Percentiles rank a stretch among this genome's conserved stretches.
Evolutionary conservation across 2,797 vertebrate species (phyloP).

Genomic region (Sebastes flavidus): DNA sequence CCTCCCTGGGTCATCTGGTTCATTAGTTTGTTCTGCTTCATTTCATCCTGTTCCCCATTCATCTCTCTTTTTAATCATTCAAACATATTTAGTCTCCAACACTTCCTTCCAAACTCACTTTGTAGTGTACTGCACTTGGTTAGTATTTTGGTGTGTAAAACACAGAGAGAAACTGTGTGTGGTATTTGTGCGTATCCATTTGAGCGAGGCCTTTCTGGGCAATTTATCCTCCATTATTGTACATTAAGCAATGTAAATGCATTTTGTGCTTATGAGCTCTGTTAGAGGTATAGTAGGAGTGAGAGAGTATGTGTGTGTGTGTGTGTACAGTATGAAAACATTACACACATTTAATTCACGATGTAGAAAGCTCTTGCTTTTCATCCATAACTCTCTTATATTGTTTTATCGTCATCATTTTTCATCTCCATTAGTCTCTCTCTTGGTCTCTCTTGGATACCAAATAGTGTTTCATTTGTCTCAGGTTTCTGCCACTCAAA

Average conservation of each 20-base stretch:
- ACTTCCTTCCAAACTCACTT: background rate
- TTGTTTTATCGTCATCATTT: background rate
- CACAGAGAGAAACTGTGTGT: background rate
- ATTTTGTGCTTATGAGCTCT: background rate
- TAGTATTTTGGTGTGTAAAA: background rate
- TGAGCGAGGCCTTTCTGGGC: background rate
- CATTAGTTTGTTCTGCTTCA: slow-evolving; percentile 6
- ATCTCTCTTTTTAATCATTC: background rate
- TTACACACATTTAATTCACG: background rate
- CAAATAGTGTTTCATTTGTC: slow-evolving; percentile 63
- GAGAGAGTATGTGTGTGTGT: background rate
- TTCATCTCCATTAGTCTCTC: background rate
- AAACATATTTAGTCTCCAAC: background rate
- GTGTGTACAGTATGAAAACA: background rate
- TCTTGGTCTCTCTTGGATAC: background rate
- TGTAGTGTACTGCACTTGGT: background rate
- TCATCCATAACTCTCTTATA: background rate
- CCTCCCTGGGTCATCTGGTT: slow-evolving; percentile 18
- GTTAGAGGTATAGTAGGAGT: background rate
- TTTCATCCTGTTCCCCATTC: background rate
- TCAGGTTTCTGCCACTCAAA: slow-evolving; percentile 63
- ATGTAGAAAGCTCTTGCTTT: background rate
- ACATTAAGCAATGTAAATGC: background rate
- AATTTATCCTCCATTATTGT: background rate
- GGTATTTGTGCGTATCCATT: background rate